Conservation (phyloP, 1,140 invertebrate genomes). For the Metopolophium dirhodum region DNA sequence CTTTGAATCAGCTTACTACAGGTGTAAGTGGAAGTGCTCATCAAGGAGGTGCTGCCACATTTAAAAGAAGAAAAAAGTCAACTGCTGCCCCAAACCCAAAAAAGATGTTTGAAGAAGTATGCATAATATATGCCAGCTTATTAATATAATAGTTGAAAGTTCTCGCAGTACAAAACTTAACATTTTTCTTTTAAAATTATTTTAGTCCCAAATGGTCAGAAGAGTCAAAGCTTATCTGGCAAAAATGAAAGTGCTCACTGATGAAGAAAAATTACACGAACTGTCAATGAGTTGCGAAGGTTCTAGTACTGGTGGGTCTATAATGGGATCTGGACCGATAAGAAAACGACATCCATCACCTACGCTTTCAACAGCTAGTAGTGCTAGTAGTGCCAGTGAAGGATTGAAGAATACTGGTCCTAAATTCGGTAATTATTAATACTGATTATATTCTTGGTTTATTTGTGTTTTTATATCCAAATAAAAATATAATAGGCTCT, state of each 20-base stretch:
- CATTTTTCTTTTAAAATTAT: constrained; percentile 30
- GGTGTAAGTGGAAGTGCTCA: constrained; percentile 64
- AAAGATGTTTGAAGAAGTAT: constrained; percentile 95
- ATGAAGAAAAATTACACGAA: constrained; percentile 88
- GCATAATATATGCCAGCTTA: constrained; percentile 46
- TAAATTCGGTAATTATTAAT: constrained; percentile 72
- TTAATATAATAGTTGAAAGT: background rate
- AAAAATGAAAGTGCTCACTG: constrained; percentile 88
- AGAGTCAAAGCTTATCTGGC: constrained; percentile 94
- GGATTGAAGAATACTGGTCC: constrained; percentile 70
- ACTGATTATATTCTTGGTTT: background rate
- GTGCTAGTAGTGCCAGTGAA: constrained; percentile 86
- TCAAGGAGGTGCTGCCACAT: constrained; percentile 76
- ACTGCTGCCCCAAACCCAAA: constrained; percentile 91
- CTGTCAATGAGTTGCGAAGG: constrained; percentile 91
- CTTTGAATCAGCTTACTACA: constrained; percentile 85
- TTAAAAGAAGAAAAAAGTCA: constrained; percentile 89
- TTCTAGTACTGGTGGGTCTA: constrained; percentile 68
- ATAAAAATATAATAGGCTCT: constrained; percentile 72
- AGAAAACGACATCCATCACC: constrained; percentile 82
- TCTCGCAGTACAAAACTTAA: background rate
- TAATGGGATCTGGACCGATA: constrained; percentile 65
- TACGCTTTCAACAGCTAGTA: constrained; percentile 86
- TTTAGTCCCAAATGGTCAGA: constrained; percentile 91
- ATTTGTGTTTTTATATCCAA: background rate